phyloP scores from a whole-genome alignment of 2,888 invertebrate species.

The Sylvicola cinctus region DNA sequence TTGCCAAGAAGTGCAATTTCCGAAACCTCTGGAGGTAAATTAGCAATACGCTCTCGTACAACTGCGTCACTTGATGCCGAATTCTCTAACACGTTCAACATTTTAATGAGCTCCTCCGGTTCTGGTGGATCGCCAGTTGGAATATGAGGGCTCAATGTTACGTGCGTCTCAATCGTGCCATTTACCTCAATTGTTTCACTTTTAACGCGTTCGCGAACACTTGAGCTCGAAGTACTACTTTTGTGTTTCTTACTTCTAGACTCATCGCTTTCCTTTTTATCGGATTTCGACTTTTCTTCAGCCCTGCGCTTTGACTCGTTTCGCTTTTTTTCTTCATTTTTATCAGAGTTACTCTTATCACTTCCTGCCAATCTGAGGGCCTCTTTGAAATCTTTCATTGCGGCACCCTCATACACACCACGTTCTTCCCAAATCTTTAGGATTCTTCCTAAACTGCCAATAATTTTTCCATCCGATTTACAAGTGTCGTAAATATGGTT shows the following conservation, averaged over 20 bases:
- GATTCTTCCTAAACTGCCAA: constrained; percentile 58
- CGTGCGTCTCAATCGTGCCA: constrained; percentile 54
- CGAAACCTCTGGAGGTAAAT: constrained; percentile 83
- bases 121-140: constrained; percentile 68
- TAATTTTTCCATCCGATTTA: constrained; percentile 59
- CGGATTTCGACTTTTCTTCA: constrained; percentile 6
- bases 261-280: constrained; percentile 11
- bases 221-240: constrained; percentile 17
- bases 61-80: constrained; percentile 89
- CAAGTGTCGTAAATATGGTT: constrained; percentile 56
- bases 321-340: constrained; percentile 4
- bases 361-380: constrained; percentile 27
- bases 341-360: constrained; percentile 1
- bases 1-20: constrained; percentile 73
- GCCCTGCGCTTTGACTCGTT: background rate
- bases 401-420: constrained; percentile 63
- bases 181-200: constrained; percentile 36
- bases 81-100: constrained; percentile 68
- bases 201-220: constrained; percentile 20
- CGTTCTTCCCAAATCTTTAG: constrained; percentile 84
- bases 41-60: constrained; percentile 81
- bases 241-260: constrained; percentile 5
- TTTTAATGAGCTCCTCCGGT: constrained; percentile 78
- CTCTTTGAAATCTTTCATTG: constrained; percentile 59
- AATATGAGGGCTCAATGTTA: constrained; percentile 56